Evolutionary conservation across 2,888 invertebrate genomes (phyloP), one percentile per base, ranked within the genome.

Genomic region (Hanleya hanleyi): DNA sequence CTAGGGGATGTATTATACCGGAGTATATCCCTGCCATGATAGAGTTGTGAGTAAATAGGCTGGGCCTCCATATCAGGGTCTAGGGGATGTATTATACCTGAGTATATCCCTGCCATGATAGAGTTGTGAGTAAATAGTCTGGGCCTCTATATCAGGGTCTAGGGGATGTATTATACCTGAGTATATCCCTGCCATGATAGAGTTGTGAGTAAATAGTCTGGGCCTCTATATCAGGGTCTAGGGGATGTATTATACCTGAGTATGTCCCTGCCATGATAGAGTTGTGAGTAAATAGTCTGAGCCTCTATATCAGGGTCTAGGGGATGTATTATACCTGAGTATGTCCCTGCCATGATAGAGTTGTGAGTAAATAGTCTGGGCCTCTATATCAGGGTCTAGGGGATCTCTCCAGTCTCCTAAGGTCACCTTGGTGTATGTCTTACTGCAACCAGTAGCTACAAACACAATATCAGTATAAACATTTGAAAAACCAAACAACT

Each of bases 341-440:
- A 69, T 73, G 50, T 81, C 77, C 33, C 77, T 75, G 49, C 81
- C 77, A 33, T 81, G 71, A 32, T 71, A 70, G 6, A 84, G 77
- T 74, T 84, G 84, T 3, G 83, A 81, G 74, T 74, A 84, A 57
- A 84, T 81, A 61, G 81, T 84, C 72, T 84, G 84, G 1, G 84
- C 82, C 74, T 84, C 83, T 18, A 81, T 78, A 47, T 79, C 80
- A 7, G 82, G 81, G 67, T 84, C 84, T 7, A 84, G 67, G 3
- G 84, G 83, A 62, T 84, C 84, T 70, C 83, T 76, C 84, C 84
- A 84, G 74, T 84, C 84, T 29, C 83, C 83, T 33, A 84, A 69
- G 15, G 80, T 81, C 47, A 84, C 84, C 5, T 82, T 80, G 26
- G 81, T 80, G 69, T 83, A 82, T 0, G 84, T 83, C 57, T 78